Evolutionary conservation across 35 echinoderm and acorn worm species (phyloP), one percentile per base, ranked within the genome.

Genomic region (Nesometra sesokonis): DNA sequence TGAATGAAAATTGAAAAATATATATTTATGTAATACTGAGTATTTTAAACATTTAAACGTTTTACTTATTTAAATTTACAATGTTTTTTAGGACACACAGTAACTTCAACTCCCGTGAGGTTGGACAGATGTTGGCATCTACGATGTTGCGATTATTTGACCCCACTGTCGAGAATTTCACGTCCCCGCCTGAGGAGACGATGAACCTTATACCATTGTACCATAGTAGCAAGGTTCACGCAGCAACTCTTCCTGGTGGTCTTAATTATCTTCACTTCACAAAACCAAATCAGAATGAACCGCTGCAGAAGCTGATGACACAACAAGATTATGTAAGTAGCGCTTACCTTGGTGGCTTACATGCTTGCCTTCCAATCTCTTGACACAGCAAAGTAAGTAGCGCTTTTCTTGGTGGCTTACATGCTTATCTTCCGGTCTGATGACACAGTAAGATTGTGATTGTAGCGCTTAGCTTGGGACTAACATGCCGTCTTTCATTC

Each of bases 271-370:
- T 97, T 0, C 86, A 97, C 76, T 91, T 93, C 84, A 88, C 77
- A 78, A 97, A 97, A 57, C 94, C 94, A 30, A 86, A 76, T 33
- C 77, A 93, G 13, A 80, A 86, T 83, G 84, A 78, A 32, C 89
- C 94, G 0, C 33, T 97, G 34, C 91, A 97, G 37, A 89, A 86
- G 5, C 86, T 91, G 35, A 93, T 88, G 86, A 79, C 91, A 46
- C 94, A 97, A 76, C 82, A 84, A 38, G 91, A 97, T 77, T 97
- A 93, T 91, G 94, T 97, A 89, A 97, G 94, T 89, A n/a, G n/a
- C n/a, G n/a, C n/a, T n/a, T n/a, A n/a, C n/a, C n/a, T n/a, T n/a
- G n/a, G n/a, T n/a, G n/a, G n/a, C n/a, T n/a, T n/a, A n/a, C n/a
- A n/a, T n/a, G n/a, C n/a, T n/a, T n/a, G n/a, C n/a, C n/a, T n/a